Evolutionary conservation across 2,797 vertebrate genomes (phyloP), one percentile per base, ranked within the genome.

Genomic region (Artibeus lituratus): DNA sequence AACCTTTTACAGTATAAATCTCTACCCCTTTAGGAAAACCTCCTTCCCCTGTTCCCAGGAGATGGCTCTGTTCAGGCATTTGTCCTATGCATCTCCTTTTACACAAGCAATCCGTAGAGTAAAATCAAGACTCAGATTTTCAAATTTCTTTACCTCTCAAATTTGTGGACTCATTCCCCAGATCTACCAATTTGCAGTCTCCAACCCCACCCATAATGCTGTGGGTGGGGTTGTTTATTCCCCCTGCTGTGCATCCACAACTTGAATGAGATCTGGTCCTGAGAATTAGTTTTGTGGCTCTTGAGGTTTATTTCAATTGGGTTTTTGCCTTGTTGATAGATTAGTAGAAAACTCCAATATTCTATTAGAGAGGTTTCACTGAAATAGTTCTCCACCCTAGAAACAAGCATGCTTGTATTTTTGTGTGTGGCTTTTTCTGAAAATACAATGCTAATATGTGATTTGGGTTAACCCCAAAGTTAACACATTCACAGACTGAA

Each of bases 391-490:
- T 10, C 55, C 44, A 19, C 15, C 69, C 39, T 44, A 69, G 42
- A 82, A 94, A 49, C 35, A 92, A 57, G 42, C 22, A n/a, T 44
- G 16, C 21, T 21, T 19, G 47, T 55, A 35, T 62, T 42, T 95
- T 87, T 55, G 10, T n/a, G 15, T 35, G 16, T 47, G 7, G 26
- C 42, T 51, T 92, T 89, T 85, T 55, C 14, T 80, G 76, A 95
- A 94, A 83, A 39, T 6, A 11, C 9, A 10, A 26, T 83, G 74
- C n/a, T 85, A 82, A 70, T 44, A 62, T 62, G 51, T 91, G 53
- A 88, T 72, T 77, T n/a, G n/a, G n/a, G n/a, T n/a, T n/a, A n/a
- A n/a, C 92, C n/a, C 59, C 83, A 55, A 78, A 89, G 65, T 90
- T 69, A 91, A 81, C 76, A 29, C 12, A 10, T 87, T 95, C 94